phyloP scores from a whole-genome alignment of 1,140 invertebrate genomes.

The Paralvinella palmiformis region DNA sequence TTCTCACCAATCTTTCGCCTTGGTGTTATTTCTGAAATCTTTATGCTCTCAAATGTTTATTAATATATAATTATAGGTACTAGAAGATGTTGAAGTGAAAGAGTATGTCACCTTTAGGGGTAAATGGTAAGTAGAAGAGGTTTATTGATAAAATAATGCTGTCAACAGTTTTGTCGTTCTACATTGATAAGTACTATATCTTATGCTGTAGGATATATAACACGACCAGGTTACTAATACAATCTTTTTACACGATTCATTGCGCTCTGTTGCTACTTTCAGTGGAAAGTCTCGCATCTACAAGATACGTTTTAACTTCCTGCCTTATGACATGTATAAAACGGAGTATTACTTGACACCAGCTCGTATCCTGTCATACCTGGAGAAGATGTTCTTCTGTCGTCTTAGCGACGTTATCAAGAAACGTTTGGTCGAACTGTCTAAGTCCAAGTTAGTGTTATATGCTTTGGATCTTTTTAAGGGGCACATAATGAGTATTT shows the following conservation, averaged over 20 bases:
- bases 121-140: slow-evolving; percentile 1
- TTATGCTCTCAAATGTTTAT: no score
- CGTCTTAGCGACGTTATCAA: slow-evolving; percentile 35
- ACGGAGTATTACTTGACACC: slow-evolving; percentile 65
- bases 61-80: slow-evolving; percentile 17
- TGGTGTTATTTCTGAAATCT: no score
- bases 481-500: no score
- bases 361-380: slow-evolving; percentile 54
- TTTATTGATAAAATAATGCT: not conserved
- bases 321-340: slow-evolving; percentile 67
- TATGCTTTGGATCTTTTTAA: no score
- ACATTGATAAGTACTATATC: not conserved
- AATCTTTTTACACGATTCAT: not conserved
- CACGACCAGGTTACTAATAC: not conserved
- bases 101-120: slow-evolving; percentile 51
- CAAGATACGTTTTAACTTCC: slow-evolving; percentile 60
- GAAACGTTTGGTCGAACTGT: slow-evolving; percentile 30
- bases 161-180: not conserved
- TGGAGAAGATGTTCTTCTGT: slow-evolving; percentile 51
- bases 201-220: not conserved
- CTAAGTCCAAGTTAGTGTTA: no score
- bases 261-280: slow-evolving; percentile 4
- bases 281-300: slow-evolving; percentile 34
- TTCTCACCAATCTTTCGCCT: no score
- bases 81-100: slow-evolving; percentile 66